Conservation (phyloP, 2,113 vertebrate species). For the Glaucidium brasilianum region DNA sequence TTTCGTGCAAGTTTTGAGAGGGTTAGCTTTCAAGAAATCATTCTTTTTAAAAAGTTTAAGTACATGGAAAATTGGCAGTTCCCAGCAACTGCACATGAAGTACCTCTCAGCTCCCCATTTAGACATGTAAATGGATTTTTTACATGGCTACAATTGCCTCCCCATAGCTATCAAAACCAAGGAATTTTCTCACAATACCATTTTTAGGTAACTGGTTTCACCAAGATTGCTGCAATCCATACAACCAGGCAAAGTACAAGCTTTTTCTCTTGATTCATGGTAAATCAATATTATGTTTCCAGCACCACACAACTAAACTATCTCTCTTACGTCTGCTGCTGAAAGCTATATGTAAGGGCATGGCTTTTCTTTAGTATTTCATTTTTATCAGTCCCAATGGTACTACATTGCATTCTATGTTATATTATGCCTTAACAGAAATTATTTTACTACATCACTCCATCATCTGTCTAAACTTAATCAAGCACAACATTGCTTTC, state of each 20-base stretch:
- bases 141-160: neutral
- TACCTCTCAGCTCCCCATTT: neutral
- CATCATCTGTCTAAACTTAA: constrained; percentile 69
- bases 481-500: constrained; percentile 64
- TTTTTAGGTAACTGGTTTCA: constrained; percentile 11
- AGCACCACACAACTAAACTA: constrained; percentile 48
- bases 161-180: neutral
- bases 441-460: constrained; percentile 67
- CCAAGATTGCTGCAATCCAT: neutral
- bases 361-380: constrained; percentile 34
- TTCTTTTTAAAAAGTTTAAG: neutral
- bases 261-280: constrained; percentile 57
- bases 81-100: neutral
- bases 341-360: constrained; percentile 30
- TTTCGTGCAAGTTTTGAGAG: neutral
- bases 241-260: neutral
- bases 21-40: neutral
- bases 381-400: constrained; percentile 51
- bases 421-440: constrained; percentile 58
- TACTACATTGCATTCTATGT: neutral
- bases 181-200: neutral
- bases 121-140: neutral
- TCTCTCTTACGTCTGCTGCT: constrained; percentile 30
- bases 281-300: constrained; percentile 66
- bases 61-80: neutral